Evolutionary conservation across 2,888 invertebrate genomes (phyloP).

Genomic region (Ecdyonurus torrentis): DNA sequence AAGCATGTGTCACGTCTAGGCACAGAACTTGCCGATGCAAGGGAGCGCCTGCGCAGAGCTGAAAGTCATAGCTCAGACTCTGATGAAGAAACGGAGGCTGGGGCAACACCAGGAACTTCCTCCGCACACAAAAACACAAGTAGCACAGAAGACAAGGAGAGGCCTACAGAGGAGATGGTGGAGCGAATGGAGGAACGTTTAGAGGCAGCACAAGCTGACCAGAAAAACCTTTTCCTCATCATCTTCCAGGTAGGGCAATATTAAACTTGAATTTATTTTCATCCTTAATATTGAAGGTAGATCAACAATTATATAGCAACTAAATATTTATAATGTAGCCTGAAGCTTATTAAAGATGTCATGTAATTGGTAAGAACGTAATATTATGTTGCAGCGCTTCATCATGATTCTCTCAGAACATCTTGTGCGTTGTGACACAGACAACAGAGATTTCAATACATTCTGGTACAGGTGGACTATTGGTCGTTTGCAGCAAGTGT

Average conservation of each 20-base stretch:
- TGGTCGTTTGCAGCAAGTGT: constrained; percentile 86
- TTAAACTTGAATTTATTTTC: too few species aligned
- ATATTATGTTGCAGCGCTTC: constrained; percentile 49
- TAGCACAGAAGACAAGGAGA: constrained; percentile 31
- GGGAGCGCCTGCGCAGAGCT: constrained; percentile 70
- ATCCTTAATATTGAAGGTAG: too few species aligned
- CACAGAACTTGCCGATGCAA: constrained; percentile 64
- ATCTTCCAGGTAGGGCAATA: constrained; percentile 64
- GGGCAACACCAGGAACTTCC: constrained; percentile 9
- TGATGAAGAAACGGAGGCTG: constrained; percentile 38
- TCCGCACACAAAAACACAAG: constrained; percentile 4
- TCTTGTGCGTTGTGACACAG: constrained; percentile 81
- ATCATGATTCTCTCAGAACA: constrained; percentile 97
- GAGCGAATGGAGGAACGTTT: constrained; percentile 91
- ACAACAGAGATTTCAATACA: constrained; percentile 81
- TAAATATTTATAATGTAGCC: too few species aligned
- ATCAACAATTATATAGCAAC: too few species aligned
- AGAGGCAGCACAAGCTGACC: constrained; percentile 89
- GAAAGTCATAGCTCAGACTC: constrained; percentile 28
- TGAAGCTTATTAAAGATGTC: too few species aligned
- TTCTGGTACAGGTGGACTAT: constrained; percentile 95
- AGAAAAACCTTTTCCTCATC: constrained; percentile 90
- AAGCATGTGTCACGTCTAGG: constrained; percentile 77
- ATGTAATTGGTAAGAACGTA: too few species aligned
- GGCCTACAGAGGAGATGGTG: constrained; percentile 66